Evolutionary conservation across 2,888 invertebrate genomes (phyloP), one percentile per base, ranked within the genome.

Genomic region (Zonitis immaculata): DNA sequence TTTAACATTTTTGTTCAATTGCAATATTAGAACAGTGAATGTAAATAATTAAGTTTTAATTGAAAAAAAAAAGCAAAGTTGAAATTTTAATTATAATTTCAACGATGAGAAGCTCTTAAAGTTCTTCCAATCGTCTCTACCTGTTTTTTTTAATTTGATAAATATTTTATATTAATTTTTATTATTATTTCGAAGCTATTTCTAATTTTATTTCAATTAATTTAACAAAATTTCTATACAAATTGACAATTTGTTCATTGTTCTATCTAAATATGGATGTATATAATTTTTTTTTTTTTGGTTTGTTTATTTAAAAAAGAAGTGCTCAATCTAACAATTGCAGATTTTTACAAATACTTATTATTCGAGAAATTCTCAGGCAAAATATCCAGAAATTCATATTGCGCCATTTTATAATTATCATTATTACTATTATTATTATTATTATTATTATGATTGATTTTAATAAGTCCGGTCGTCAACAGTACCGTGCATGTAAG

Each of bases 401-500:
- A n/a, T n/a, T n/a, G n/a, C n/a, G n/a, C n/a, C n/a, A n/a, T n/a
- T n/a, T n/a, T n/a, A n/a, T n/a, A n/a, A n/a, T n/a, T n/a, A n/a
- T n/a, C n/a, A n/a, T n/a, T n/a, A n/a, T n/a, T n/a, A n/a, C n/a
- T n/a, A n/a, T n/a, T n/a, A n/a, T n/a, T n/a, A n/a, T n/a, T n/a
- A n/a, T n/a, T n/a, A n/a, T n/a, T n/a, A n/a, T n/a, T n/a, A n/a
- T n/a, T n/a, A n/a, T n/a, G n/a, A n/a, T n/a, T n/a, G n/a, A n/a
- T 28, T 43, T 66, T 75, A 78, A 67, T 78, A 79, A 49, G 74
- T 73, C 63, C 78, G 71, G 58, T 79, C 79, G 3, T 78, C 75
- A 49, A 78, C 71, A 25, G 76, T 73, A 55, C 79, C 78, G 60
- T 82, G 81, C 75, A 82, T 73, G 65, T 82, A 82, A 9, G 74